These are phyloP conservation scores for Watsonalla cultraria DNA, from an alignment of 2,888 invertebrate species.

Conservation along the genomic window DNA sequence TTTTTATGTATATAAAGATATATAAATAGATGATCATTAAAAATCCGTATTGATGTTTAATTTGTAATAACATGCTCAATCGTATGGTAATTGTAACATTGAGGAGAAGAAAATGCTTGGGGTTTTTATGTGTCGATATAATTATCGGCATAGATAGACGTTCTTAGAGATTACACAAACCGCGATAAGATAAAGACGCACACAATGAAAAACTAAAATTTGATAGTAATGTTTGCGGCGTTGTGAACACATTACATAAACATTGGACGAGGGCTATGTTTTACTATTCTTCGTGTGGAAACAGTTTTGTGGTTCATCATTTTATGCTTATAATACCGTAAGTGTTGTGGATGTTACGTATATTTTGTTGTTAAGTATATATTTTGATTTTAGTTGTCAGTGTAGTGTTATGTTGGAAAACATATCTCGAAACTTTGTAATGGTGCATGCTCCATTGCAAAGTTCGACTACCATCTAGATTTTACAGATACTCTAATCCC, in stretches of 20 bases:
- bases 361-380: no score
- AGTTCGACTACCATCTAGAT: no score
- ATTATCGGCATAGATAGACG: conserved; percentile 14
- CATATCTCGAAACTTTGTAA: no score
- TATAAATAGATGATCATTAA: no score
- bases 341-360: neutral
- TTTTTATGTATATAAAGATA: no score
- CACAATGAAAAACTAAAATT: conserved; percentile 12
- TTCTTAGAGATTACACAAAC: conserved; percentile 19
- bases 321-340: neutral
- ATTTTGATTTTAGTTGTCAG: no score
- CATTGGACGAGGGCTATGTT: conserved; percentile 3
- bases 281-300: neutral
- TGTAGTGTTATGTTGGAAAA: no score
- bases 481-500: no score
- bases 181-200: conserved; percentile 27
- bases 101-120: neutral
- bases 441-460: no score
- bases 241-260: conserved; percentile 13
- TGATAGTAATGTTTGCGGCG: conserved; percentile 10
- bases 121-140: neutral
- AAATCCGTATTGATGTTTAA: no score
- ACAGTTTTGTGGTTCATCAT: neutral
- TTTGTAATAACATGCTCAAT: no score
- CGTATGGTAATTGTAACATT: neutral